Base-by-base conservation (phyloP, 53 echinoderm and acorn worm genomes). In the Astropecten irregularis region DNA sequence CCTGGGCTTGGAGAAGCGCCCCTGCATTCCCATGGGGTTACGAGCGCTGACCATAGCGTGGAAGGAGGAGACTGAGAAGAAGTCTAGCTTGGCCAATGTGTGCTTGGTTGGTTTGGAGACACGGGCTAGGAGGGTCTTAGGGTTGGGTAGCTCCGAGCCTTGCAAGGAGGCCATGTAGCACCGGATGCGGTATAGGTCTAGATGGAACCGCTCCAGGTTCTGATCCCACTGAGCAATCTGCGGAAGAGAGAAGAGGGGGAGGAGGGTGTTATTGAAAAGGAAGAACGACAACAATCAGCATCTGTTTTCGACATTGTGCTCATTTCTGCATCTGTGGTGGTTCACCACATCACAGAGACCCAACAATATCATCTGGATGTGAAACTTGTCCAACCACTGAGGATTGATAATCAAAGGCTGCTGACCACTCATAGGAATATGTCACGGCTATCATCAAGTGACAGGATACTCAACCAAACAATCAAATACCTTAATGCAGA, bases 91-190 rank as follows among this genome's bases (percentile, higher is more conserved):
- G 23, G 91, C 89, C 18, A 96, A 86, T 55, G 89, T 81, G 34
- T 88, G 86, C 82, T 96, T 96, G 30, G 97, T 92, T 42, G 91
- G 84, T 39, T 90, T 93, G 52, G 93, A 92, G 49, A 94, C 97
- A 48, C 83, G 89, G 49, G 97, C 93, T 3, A 96, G 83, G 51
- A 96, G 83, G 59, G 86, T 92, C 85, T 96, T 96, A 27, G 97
- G 97, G 85, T 96, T 96, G n/a, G 97, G 97, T 9, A 96, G 88
- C 91, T 96, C 97, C 2, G 94, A 92, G 69, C 94, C 97, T 37
- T 96, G 97, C 15, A 96, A 76, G 26, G 97, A 96, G 32, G 93
- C 87, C 69, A 82, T 37, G 88, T 96, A 96, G 76, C 97, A 96
- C 10, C 92, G 91, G 28, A 94, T 83, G 6, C 97, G 89, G 83